A percentile compares a stretch with the other conserved stretches of the same genome.
These are phyloP conservation scores for Erebia aethiops DNA, from an alignment of 2,888 invertebrate species.

Conservation along the genomic window DNA sequence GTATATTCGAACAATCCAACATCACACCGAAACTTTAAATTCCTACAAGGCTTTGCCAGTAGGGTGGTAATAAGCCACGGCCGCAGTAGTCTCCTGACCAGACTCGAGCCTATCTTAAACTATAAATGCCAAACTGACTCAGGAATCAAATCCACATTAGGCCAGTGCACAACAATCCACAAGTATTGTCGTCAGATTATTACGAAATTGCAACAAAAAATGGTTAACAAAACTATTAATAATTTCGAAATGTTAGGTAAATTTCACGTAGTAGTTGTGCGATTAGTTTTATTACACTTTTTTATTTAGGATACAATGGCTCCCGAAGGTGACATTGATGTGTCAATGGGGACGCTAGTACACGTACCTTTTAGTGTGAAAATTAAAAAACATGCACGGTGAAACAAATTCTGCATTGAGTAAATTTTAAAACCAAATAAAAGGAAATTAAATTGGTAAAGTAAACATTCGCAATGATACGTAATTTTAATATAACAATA, in stretches of 20 bases:
- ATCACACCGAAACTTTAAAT: not conserved
- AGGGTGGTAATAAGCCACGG: not conserved
- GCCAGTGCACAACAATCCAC: not conserved
- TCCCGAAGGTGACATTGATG: constrained; percentile 26
- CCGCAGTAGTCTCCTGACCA: not conserved
- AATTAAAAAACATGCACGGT: constrained; percentile 24
- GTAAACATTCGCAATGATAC: not conserved
- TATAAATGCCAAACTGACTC: not conserved
- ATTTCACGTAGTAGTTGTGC: not conserved
- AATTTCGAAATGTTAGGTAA: constrained; percentile 9
- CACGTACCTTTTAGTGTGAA: constrained; percentile 23
- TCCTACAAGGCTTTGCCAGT: not conserved
- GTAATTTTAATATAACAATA: not conserved
- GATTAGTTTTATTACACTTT: constrained; percentile 21
- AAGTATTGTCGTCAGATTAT: not conserved
- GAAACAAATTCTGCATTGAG: constrained; percentile 13
- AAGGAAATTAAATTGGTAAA: constrained; percentile 3
- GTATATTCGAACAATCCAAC: not conserved
- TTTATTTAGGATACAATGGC: constrained; percentile 21
- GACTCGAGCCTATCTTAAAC: not conserved
- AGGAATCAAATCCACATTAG: not conserved
- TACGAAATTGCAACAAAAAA: not conserved
- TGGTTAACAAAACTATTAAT: not conserved
- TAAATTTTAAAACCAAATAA: constrained; percentile 11
- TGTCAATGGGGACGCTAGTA: constrained; percentile 21